These are phyloP conservation scores for Triplophysa rosa DNA, from an alignment of 2,113 vertebrate genomes.

Conservation along the genomic window DNA sequence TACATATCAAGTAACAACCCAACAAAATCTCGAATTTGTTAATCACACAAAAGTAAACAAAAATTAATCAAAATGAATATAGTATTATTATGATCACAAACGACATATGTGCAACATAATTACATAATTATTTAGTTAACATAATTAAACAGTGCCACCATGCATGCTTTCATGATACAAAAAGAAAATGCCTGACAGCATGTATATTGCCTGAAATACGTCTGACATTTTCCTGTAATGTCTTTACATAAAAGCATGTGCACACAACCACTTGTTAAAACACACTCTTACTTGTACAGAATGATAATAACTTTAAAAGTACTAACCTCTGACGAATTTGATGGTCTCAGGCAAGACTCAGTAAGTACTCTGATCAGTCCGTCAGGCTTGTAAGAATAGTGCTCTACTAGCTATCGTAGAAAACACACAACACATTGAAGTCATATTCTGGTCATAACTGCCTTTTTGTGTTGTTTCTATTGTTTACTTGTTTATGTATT, in stretches of 20 bases:
- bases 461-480: no score
- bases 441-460: not conserved
- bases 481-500: not conserved
- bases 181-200: no score
- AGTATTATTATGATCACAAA: no score
- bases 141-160: no score
- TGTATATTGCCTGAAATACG: no score
- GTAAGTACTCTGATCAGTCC: slow-evolving; percentile 86
- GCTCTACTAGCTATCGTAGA: slow-evolving; percentile 85
- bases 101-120: no score
- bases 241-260: not conserved
- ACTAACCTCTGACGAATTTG: slow-evolving; percentile 66
- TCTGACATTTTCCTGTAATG: not conserved
- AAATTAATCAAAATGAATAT: no score
- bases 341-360: slow-evolving; percentile 74
- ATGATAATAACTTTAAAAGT: not conserved
- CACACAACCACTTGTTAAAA: slow-evolving; percentile 1
- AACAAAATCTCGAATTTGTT: no score
- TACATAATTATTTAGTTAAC: no score
- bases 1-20: no score
- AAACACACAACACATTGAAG: slow-evolving; percentile 7
- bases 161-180: no score
- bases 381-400: slow-evolving; percentile 96
- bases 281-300: not conserved
- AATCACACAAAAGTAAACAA: no score